Conservation (phyloP, 2,797 vertebrate species). For the Chloroceryle amazona region DNA sequence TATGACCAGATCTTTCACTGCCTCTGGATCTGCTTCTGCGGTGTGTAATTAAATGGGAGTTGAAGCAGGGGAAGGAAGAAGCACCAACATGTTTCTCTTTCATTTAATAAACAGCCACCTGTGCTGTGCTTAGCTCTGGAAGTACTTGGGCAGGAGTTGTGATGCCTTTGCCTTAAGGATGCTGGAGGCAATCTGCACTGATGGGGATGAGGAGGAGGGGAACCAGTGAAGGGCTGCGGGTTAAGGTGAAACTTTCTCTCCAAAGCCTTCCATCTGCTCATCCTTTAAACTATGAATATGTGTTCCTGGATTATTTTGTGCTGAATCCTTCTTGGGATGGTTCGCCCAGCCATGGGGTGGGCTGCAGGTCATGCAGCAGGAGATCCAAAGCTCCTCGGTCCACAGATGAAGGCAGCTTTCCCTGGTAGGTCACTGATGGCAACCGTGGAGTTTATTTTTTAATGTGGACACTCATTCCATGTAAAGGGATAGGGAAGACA, state of each 20-base stretch:
- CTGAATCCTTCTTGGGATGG: rapidly evolving
- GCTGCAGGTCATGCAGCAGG: neutral
- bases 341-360: rapidly evolving
- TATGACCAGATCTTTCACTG: too few relatives aligned
- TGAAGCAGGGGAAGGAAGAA: neutral
- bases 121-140: neutral
- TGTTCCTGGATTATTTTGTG: neutral
- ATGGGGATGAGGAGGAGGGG: neutral
- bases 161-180: neutral
- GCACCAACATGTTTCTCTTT: neutral
- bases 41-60: neutral
- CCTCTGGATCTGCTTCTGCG: rapidly evolving
- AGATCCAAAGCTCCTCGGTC: neutral
- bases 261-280: neutral
- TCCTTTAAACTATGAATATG: neutral
- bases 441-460: neutral
- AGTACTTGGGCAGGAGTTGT: neutral
- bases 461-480: neutral
- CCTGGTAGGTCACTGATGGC: rapidly evolving
- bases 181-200: neutral
- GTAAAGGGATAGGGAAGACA: neutral
- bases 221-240: rapidly evolving
- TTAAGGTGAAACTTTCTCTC: neutral
- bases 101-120: neutral
- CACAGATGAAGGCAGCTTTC: neutral